Conservation (phyloP, 2,113 vertebrate species). For the Acanthochromis polyacanthus region DNA sequence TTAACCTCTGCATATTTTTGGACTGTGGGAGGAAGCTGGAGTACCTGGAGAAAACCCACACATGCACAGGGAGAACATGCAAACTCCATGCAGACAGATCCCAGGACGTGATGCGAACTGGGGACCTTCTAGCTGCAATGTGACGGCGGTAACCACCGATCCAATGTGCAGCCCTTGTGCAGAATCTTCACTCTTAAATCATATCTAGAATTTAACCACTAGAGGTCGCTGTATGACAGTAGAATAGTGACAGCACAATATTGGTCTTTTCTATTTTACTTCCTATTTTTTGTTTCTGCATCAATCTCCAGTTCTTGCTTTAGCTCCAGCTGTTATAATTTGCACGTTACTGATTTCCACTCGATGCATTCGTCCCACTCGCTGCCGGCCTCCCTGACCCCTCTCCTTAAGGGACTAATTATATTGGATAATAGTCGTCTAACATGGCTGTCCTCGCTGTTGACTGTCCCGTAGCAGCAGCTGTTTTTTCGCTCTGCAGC, state of each 20-base stretch:
- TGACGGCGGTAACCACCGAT: too few relatives aligned
- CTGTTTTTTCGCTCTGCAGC: slow-evolving; percentile 35
- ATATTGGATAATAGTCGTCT: slow-evolving; percentile 8
- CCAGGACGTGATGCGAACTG: too few relatives aligned
- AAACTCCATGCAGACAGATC: too few relatives aligned
- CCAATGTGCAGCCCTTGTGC: too few relatives aligned
- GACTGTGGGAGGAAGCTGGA: too few relatives aligned
- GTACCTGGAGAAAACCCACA: too few relatives aligned
- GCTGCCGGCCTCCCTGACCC: slow-evolving; percentile 3
- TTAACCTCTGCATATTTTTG: too few relatives aligned
- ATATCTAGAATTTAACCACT: background rate
- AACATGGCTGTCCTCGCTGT: slow-evolving; percentile 10
- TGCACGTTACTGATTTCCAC: background rate
- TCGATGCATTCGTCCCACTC: slow-evolving; percentile 17
- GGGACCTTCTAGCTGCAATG: too few relatives aligned
- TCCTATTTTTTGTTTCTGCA: background rate
- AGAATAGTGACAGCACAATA: background rate
- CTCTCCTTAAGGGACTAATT: slow-evolving; percentile 32
- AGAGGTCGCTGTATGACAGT: slow-evolving; percentile 49
- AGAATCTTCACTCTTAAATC: background rate
- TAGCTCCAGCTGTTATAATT: background rate
- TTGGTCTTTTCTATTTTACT: background rate
- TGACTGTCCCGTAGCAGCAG: slow-evolving; percentile 14
- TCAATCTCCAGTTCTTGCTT: background rate
- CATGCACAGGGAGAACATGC: too few relatives aligned